Percentiles rank a stretch among this genome's conserved stretches.
Conservation (phyloP, 2,113 vertebrate species). For the chimpanzee (Pan troglodytes) region NHGRI_mPanTro3-v2.1_pri NC_072404.2:157064001-157064500, state of each 20-base stretch:
- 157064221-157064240: not conserved
- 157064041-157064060: not conserved
- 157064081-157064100: not conserved
- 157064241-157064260: not conserved
- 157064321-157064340: not conserved
- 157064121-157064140: not conserved
- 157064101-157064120: not conserved
- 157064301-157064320: not conserved
- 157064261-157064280: not conserved
- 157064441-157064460: constrained; percentile 43
- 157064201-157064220: not conserved
- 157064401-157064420: not conserved
- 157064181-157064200: not conserved
- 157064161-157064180: not conserved
- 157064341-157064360: not conserved
- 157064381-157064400: constrained; percentile 51
- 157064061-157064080: not conserved
- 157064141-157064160: not conserved
- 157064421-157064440: not conserved
- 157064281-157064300: not conserved
- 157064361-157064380: not conserved
- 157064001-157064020: not conserved
- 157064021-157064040: not conserved
- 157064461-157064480: not conserved
- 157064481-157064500: not conserved